Conservation (phyloP, 2,888 invertebrate genomes). For the Galeruca laticollis region DNA sequence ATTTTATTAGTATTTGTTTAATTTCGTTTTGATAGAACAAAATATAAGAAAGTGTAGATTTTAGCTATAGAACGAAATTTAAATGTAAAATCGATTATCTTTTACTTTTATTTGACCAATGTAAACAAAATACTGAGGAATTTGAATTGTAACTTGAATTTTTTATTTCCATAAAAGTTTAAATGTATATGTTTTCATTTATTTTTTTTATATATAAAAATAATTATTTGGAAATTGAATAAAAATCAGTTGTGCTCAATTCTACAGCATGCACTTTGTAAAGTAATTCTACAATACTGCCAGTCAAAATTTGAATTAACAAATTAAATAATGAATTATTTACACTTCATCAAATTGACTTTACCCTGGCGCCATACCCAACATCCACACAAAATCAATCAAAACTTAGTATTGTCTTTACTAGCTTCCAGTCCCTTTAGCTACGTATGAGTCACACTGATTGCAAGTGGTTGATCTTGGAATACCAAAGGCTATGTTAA, state of each 20-base stretch:
- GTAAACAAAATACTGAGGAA: conserved; percentile 1
- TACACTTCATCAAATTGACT: no score
- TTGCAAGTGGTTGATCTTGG: no score
- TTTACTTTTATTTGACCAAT: background rate
- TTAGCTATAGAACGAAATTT: background rate
- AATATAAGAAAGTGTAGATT: background rate
- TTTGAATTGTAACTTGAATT: background rate
- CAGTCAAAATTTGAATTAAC: background rate
- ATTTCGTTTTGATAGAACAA: background rate
- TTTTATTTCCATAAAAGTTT: background rate
- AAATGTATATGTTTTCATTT: conserved; percentile 1
- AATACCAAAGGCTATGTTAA: no score
- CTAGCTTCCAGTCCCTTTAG: no score
- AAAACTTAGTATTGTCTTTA: no score
- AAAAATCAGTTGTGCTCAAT: background rate
- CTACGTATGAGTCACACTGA: no score
- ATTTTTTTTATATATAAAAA: background rate
- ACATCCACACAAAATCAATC: no score
- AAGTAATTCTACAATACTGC: background rate
- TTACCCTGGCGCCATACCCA: no score
- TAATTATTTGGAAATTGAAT: background rate
- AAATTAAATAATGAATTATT: background rate
- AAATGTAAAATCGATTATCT: background rate
- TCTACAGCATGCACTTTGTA: background rate
- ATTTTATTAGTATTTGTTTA: background rate